These are phyloP conservation scores for roundworm (Caenorhabditis elegans) DNA, from an alignment of 1,140 invertebrate genomes.

Conservation along the genomic window WBcel235 BX284606.5:11027001-11027500, in stretches of 20 bases:
- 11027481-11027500: no score
- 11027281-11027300: background rate
- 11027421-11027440: no score
- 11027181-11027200: background rate
- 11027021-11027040: no score
- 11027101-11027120: background rate
- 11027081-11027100: background rate
- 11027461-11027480: no score
- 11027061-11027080: no score
- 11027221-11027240: background rate
- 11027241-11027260: background rate
- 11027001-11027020: no score
- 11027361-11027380: no score
- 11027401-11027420: background rate
- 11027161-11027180: background rate
- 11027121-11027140: background rate
- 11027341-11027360: no score
- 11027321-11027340: no score
- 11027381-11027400: background rate
- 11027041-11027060: no score
- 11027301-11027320: constrained; percentile 6
- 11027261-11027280: background rate
- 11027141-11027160: background rate
- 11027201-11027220: background rate
- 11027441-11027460: no score